Conservation (phyloP, 2,797 vertebrate genomes). For the Eulemur rubriventer region DNA sequence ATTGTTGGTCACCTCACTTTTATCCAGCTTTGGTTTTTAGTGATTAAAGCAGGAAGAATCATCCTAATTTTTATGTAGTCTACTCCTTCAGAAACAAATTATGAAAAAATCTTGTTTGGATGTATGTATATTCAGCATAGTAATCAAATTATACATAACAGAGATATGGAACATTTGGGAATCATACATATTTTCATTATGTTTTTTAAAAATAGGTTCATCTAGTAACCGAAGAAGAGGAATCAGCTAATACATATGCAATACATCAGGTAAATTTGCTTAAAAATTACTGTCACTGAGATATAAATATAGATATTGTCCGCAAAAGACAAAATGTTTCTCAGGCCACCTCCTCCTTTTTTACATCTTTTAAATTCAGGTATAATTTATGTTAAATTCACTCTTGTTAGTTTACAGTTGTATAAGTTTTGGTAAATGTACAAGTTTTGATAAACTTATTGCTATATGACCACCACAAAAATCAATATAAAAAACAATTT, state of each 20-base stretch:
- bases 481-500: slow-evolving; percentile 34
- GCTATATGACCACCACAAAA: background rate
- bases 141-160: background rate
- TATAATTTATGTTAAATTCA: slow-evolving; percentile 1
- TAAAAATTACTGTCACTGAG: slow-evolving; percentile 12
- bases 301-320: background rate
- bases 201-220: slow-evolving; percentile 82
- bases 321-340: background rate
- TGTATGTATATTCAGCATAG: background rate
- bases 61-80: background rate
- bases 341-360: background rate
- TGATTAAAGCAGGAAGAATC: background rate
- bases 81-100: slow-evolving; percentile 1
- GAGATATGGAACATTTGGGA: slow-evolving; percentile 3
- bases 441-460: background rate
- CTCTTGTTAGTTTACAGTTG: background rate
- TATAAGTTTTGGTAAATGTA: background rate
- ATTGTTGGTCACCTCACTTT: background rate
- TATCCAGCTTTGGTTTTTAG: background rate
- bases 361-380: background rate
- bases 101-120: background rate
- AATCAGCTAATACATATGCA: slow-evolving; percentile 77
- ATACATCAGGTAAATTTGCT: slow-evolving; percentile 85
- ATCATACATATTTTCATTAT: slow-evolving; percentile 10
- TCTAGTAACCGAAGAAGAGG: slow-evolving; percentile 84